phyloP scores from a whole-genome alignment of 2,113 vertebrate genomes.

The Myiozetetes cayanensis region DNA sequence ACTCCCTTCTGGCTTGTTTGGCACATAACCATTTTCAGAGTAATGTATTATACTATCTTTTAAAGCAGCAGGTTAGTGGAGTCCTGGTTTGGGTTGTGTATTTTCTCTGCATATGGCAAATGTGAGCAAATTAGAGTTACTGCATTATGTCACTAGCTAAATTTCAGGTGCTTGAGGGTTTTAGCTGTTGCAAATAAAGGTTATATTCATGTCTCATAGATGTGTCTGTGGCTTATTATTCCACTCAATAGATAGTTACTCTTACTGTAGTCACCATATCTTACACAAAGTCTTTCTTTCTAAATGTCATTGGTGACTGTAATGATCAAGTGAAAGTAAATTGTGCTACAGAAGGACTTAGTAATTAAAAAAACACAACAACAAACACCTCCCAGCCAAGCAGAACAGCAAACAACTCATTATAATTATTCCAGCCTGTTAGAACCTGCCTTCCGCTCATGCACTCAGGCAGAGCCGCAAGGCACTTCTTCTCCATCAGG shows the following conservation, averaged over 20 bases:
- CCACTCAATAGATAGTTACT: not conserved
- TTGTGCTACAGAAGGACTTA: conserved; percentile 26
- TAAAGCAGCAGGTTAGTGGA: not conserved
- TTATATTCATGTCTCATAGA: not conserved
- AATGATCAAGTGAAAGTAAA: conserved; percentile 33
- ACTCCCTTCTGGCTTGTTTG: not conserved
- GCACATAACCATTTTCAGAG: not conserved
- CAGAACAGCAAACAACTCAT: conserved; percentile 60
- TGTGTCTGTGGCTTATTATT: not conserved
- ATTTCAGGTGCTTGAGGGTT: not conserved
- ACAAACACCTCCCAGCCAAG: conserved; percentile 53
- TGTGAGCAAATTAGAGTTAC: not conserved
- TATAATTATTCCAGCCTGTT: conserved; percentile 44
- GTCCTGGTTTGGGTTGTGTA: not conserved
- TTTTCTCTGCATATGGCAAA: not conserved
- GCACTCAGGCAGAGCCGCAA: not conserved
- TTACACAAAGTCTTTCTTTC: not conserved
- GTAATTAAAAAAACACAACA: conserved; percentile 47
- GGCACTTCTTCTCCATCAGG: conserved; percentile 11
- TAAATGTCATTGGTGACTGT: conserved; percentile 1
- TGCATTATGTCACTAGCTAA: not conserved
- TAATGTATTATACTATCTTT: not conserved
- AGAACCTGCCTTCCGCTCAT: not conserved
- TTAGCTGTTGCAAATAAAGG: not conserved
- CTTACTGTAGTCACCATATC: not conserved